Evolutionary conservation across 1,140 invertebrate genomes (phyloP).

Genomic region (Hyles vespertilio): DNA sequence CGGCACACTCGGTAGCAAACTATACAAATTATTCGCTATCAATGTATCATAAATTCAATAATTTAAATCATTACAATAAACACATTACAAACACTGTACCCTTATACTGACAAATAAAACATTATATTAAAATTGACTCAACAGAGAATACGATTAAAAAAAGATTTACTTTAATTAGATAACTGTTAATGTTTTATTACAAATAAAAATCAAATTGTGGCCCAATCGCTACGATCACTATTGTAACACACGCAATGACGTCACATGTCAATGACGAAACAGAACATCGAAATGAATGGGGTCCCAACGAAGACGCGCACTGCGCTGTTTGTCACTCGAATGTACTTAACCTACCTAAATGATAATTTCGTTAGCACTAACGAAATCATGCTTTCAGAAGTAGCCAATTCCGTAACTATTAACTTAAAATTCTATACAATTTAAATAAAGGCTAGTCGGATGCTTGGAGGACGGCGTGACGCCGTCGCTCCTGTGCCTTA

Average conservation of each 20-base stretch:
- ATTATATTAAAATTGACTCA: conserved; percentile 21
- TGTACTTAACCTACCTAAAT: conserved; percentile 19
- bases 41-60: conserved; percentile 35
- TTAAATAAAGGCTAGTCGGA: too few species aligned
- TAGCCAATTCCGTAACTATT: too few species aligned
- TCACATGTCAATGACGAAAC: not conserved
- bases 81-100: conserved; percentile 61
- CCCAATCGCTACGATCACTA: not conserved
- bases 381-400: conserved; percentile 7
- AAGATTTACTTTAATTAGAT: not conserved
- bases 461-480: too few species aligned
- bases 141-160: conserved; percentile 10
- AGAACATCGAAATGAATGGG: not conserved
- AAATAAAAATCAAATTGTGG: too few species aligned
- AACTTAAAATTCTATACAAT: too few species aligned
- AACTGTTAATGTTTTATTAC: too few species aligned
- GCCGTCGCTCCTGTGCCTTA: too few species aligned
- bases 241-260: not conserved
- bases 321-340: conserved; percentile 10
- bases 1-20: not conserved
- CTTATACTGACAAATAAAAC: conserved; percentile 47
- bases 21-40: not conserved
- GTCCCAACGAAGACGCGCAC: conserved; percentile 9
- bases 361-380: conserved; percentile 7
- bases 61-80: conserved; percentile 57